phyloP scores from a whole-genome alignment of 2,113 vertebrate species.

The Phrynocephalus versicolor region DNA sequence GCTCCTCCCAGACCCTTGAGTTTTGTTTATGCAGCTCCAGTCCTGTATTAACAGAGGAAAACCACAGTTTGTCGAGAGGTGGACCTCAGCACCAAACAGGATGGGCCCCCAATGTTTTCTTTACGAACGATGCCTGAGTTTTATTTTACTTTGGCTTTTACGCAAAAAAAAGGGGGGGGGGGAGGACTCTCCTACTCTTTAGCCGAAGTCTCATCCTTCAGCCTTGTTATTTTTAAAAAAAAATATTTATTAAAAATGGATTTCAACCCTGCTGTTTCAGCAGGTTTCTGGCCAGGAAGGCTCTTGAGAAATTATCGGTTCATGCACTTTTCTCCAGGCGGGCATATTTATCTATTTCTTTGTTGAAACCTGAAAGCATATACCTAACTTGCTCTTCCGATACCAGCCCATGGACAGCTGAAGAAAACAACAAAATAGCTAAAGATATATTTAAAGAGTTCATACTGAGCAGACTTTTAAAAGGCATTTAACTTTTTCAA shows the following conservation, averaged over 20 bases:
- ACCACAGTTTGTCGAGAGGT: slow-evolving; percentile 64
- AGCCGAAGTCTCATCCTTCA: slow-evolving; percentile 10
- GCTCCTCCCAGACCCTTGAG: slow-evolving; percentile 75
- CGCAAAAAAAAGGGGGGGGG: not conserved
- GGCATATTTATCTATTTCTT: not conserved
- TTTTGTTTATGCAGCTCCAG: slow-evolving; percentile 77
- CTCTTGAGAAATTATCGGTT: not conserved
- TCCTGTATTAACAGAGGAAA: slow-evolving; percentile 71
- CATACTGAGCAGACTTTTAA: too few relatives aligned
- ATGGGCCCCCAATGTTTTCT: slow-evolving; percentile 20
- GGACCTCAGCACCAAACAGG: slow-evolving; percentile 41
- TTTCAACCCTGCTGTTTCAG: not conserved
- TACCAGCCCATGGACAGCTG: not conserved
- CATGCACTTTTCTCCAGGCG: not conserved
- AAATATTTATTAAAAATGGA: not conserved
- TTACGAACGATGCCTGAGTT: slow-evolving; percentile 9
- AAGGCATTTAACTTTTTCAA: too few relatives aligned
- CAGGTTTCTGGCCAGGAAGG: too few relatives aligned
- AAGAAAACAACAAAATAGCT: not conserved
- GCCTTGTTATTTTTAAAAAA: not conserved
- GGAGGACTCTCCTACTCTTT: not conserved
- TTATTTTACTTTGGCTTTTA: not conserved
- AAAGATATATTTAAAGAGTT: too few relatives aligned
- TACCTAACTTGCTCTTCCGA: not conserved
- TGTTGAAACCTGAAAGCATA: not conserved